phyloP scores from a whole-genome alignment of 2,113 vertebrate genomes.

The Sturnira hondurensis region DNA sequence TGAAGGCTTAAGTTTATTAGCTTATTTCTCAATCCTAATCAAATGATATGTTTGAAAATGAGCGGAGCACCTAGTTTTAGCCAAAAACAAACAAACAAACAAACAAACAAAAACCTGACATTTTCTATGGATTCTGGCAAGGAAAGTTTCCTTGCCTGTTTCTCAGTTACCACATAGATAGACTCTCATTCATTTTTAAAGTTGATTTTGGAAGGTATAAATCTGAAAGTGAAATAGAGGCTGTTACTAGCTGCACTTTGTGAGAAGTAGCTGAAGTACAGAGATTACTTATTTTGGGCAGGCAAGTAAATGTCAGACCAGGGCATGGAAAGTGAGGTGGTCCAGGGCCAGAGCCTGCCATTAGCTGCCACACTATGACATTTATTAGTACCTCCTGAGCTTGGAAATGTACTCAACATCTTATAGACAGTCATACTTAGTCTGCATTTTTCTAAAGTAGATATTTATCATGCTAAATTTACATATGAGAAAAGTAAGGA shows the following conservation, averaged over 20 bases:
- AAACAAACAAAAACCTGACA: too few relatives aligned
- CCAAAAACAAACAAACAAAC: background rate
- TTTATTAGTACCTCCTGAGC: background rate
- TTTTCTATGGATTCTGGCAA: background rate
- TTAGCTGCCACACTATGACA: fast-evolving
- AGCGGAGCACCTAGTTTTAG: background rate
- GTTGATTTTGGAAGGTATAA: background rate
- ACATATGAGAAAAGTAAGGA: background rate
- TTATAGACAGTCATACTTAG: background rate
- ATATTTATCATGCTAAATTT: too few relatives aligned
- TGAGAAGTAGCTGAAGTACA: background rate
- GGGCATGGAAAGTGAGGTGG: background rate
- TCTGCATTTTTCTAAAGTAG: background rate
- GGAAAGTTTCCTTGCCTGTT: background rate
- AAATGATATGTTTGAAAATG: background rate
- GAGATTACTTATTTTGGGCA: background rate
- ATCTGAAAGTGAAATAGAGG: background rate
- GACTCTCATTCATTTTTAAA: background rate
- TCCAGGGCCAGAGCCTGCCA: background rate
- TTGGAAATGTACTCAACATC: background rate
- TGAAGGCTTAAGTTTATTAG: background rate
- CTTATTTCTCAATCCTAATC: background rate
- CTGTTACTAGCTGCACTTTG: background rate
- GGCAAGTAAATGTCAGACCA: background rate
- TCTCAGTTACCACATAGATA: background rate